Evolutionary conservation across 2,797 vertebrate genomes (phyloP).

Genomic region (Trachops cirrhosus): DNA sequence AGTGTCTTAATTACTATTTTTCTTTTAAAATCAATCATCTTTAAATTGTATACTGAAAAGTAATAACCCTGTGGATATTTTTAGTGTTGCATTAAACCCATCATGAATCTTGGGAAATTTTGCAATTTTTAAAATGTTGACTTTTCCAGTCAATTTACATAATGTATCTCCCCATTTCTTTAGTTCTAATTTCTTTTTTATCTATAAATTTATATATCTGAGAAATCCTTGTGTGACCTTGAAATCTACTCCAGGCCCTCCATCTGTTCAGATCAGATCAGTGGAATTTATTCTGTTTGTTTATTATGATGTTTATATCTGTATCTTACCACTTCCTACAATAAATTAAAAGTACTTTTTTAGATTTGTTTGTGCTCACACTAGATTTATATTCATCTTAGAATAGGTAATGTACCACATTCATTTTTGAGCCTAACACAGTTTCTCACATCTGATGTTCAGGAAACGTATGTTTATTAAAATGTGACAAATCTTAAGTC

Average conservation of each 20-base stretch:
- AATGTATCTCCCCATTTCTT: neutral
- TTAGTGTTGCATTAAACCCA: neutral
- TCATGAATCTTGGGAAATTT: neutral
- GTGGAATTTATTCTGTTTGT: neutral
- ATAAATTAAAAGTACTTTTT: neutral
- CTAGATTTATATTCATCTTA: neutral
- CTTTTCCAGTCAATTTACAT: neutral
- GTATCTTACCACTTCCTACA: neutral
- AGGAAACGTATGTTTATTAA: slow-evolving; percentile 5
- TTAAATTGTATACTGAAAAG: neutral
- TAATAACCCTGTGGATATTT: neutral
- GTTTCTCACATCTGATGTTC: neutral
- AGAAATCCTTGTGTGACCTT: neutral
- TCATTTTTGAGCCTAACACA: neutral
- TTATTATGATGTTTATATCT: neutral
- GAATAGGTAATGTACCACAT: neutral
- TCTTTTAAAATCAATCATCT: neutral
- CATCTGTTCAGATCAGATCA: neutral
- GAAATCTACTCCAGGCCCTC: neutral
- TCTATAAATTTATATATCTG: neutral
- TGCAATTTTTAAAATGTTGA: neutral
- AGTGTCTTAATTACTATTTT: neutral
- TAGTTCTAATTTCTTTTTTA: neutral
- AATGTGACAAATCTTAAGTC: neutral
- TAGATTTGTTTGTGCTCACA: neutral